Evolutionary conservation across 1,140 invertebrate genomes (phyloP), one percentile per base, ranked within the genome.

Genomic region (Conus ventricosus): DNA sequence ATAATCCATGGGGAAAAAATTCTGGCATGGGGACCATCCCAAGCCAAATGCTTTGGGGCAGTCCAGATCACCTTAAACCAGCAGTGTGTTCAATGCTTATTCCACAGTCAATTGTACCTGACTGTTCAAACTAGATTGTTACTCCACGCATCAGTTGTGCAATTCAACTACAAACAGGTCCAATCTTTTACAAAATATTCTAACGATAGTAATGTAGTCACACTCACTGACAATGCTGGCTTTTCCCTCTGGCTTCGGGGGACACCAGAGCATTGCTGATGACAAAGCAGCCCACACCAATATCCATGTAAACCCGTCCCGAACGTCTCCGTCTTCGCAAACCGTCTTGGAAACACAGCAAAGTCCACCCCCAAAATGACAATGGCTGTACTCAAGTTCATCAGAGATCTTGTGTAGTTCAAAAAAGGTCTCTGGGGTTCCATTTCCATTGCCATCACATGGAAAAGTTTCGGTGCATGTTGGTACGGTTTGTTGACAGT

Each of bases 361-460:
- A 99, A 99, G 96, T 99, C 99, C 0, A 99, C 98, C 25, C 98
- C 98, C 57, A 99, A 95, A 91, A 99, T 99, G 90, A 97, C 97
- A 89, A 98, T 96, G 1, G 96, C 96, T 51, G 98, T 98, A 71
- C 97, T 95, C 17, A 98, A 93, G 92, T 97, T 97, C 0, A 97
- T 91, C 88, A 92, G 91, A 13, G 94, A 93, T 88, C 95, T 92
- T 88, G 96, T 96, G 92, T 97, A 96, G 6, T 90, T 90, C 17
- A 94, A 91, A 88, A 94, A 94, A 4, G 88, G 83, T 88, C 91
- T 91, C 82, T 88, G 87, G 2, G 84, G 53, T 39, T 88, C 80
- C 85, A 93, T 90, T 17, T 90, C 27, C 39, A 89, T 87, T 11
- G 88, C 51, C 15, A 88, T 81, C 13, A 87, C 71, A 39, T 75